phyloP scores from a whole-genome alignment of 2,113 vertebrate genomes.

The Anarrhichthys ocellatus region DNA sequence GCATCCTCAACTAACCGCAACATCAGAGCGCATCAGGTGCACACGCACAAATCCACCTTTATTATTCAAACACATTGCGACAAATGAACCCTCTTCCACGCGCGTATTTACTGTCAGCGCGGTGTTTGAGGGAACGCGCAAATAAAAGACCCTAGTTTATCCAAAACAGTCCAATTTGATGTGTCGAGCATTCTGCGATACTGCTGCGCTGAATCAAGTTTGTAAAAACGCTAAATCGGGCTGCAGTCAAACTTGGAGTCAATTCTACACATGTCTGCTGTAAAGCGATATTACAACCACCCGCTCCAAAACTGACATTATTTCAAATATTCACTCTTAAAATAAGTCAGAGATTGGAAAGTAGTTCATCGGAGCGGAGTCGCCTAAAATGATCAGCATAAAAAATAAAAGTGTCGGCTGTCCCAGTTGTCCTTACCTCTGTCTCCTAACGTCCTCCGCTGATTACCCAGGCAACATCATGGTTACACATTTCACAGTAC shows the following conservation, averaged over 20 bases:
- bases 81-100: constrained; percentile 10
- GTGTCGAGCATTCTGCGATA: not conserved
- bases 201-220: constrained; percentile 54
- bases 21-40: constrained; percentile 81
- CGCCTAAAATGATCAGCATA: not conserved
- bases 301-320: not conserved
- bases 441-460: constrained; percentile 71
- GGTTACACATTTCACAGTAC: constrained; percentile 89
- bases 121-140: constrained; percentile 12
- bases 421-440: constrained; percentile 70
- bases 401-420: constrained; percentile 23
- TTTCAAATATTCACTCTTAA: not conserved
- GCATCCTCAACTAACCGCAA: constrained; percentile 67
- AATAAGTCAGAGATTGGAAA: constrained; percentile 50
- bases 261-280: constrained; percentile 26
- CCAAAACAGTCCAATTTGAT: constrained; percentile 21
- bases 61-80: constrained; percentile 47
- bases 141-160: constrained; percentile 31
- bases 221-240: constrained; percentile 24
- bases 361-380: constrained; percentile 44
- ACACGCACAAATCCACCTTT: constrained; percentile 49
- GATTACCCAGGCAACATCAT: constrained; percentile 84
- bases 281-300: not conserved
- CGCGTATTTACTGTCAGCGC: constrained; percentile 27
- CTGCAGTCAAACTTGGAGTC: constrained; percentile 47